Base-by-base conservation (phyloP, 1,140 invertebrate species). In the Papilio dardanus region DNA sequence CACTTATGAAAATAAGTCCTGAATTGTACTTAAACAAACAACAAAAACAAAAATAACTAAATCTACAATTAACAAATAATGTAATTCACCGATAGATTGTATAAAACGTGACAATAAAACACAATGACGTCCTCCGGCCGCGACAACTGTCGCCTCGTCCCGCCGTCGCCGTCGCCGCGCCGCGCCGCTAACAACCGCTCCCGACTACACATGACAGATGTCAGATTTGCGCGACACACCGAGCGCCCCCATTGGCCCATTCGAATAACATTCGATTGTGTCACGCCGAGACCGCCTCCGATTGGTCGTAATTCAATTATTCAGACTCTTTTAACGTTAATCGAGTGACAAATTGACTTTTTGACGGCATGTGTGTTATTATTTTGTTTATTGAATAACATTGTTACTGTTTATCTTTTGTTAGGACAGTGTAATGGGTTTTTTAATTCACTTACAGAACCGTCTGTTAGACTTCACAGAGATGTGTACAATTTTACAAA, bases 71-170 rank as follows among this genome's bases (percentile, higher is more conserved):
- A 65, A 62, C 74, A 65, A 74, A 69, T n/a, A n/a, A n/a, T 68
- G 68, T 74, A 19, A 65, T 67, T 79, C 75, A 71, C 74, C 75
- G 76, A 73, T 58, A 79, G 78, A 86, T 86, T 83, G 75, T 83
- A 86, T 86, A 77, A 84, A 82, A 82, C 78, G 75, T 67, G 71
- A 82, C 77, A 86, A 88, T 82, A 84, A 86, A 82, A 83, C 78
- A 71, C 81, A 81, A 83, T 77, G 75, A 75, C 65, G 62, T 76
- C 76, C 67, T 74, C 82, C 83, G 84, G 85, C 87, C 84, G 77
- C 83, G 81, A 82, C 89, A 91, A 86, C 86, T 91, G 88, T 86
- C 85, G 81, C 79, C 77, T 78, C 81, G 77, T 86, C 81, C 82
- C 79, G 79, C n/a, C n/a, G n/a, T n/a, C n/a, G n/a, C n/a, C n/a